Conservation (phyloP, 2,113 vertebrate genomes). For the Aplodontia rufa region DNA sequence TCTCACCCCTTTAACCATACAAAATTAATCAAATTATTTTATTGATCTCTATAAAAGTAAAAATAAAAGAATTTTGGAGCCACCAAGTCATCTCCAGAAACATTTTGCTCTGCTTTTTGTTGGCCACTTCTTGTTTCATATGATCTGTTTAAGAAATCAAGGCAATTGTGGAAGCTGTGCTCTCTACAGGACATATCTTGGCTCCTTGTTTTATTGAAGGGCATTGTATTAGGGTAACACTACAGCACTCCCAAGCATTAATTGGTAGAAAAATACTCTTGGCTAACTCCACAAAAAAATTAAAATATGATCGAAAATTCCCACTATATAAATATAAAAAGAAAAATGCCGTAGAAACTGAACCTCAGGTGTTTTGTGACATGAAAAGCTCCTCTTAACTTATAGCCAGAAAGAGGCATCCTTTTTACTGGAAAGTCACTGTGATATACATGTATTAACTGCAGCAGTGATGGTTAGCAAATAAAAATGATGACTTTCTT, state of each 20-base stretch:
- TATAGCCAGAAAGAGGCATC: not conserved
- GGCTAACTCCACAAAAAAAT: not conserved
- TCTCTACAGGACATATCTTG: not conserved
- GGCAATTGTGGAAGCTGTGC: not conserved
- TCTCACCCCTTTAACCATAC: not conserved
- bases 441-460: not conserved
- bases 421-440: not conserved
- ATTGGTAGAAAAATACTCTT: constrained; percentile 1
- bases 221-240: not conserved
- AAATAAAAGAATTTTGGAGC: constrained; percentile 20
- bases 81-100: not conserved
- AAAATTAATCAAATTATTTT: constrained; percentile 28
- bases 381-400: not conserved
- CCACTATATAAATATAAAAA: not conserved
- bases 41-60: not conserved
- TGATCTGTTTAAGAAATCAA: not conserved
- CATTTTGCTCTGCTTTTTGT: not conserved
- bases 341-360: not conserved
- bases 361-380: not conserved
- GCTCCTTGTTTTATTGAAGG: not conserved
- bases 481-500: constrained; percentile 12
- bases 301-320: not conserved
- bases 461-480: not conserved
- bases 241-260: not conserved
- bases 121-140: not conserved